These are phyloP conservation scores for Pteropus rufus DNA, from an alignment of 2,797 vertebrate species.

Conservation along the genomic window DNA sequence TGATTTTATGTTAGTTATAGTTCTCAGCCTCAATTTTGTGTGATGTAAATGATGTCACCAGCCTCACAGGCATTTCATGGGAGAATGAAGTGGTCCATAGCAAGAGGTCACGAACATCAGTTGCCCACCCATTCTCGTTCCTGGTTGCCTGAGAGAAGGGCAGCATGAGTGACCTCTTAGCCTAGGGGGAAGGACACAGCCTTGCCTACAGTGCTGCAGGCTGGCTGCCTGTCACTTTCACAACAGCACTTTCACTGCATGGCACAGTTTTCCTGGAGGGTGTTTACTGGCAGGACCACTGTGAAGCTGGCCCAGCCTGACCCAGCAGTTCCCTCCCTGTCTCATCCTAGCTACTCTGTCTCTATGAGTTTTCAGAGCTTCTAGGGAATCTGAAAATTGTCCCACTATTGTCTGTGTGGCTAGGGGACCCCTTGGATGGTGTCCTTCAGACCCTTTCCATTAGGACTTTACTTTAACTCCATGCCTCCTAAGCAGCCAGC, in stretches of 20 bases:
- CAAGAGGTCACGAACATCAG: neutral
- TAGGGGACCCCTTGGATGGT: neutral
- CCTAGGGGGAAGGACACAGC: neutral
- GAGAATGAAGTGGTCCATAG: neutral
- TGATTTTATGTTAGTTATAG: neutral
- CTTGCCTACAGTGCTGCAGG: fast-evolving
- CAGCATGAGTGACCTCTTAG: neutral
- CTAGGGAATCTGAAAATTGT: neutral
- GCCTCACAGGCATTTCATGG: neutral
- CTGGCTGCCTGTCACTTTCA: neutral
- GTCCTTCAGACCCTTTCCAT: neutral
- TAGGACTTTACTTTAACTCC: neutral
- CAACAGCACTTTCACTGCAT: neutral
- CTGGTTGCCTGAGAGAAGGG: neutral
- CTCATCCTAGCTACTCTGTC: neutral
- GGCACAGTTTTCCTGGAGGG: neutral
- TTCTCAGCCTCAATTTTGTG: neutral
- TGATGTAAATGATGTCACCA: neutral
- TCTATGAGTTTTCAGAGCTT: neutral
- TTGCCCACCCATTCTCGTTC: neutral
- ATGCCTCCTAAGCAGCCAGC: neutral
- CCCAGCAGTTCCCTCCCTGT: neutral
- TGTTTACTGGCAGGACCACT: neutral
- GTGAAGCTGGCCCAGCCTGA: neutral
- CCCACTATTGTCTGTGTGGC: neutral